phyloP scores from a whole-genome alignment of 2,888 invertebrate genomes.

The Ditula angustiorana region DNA sequence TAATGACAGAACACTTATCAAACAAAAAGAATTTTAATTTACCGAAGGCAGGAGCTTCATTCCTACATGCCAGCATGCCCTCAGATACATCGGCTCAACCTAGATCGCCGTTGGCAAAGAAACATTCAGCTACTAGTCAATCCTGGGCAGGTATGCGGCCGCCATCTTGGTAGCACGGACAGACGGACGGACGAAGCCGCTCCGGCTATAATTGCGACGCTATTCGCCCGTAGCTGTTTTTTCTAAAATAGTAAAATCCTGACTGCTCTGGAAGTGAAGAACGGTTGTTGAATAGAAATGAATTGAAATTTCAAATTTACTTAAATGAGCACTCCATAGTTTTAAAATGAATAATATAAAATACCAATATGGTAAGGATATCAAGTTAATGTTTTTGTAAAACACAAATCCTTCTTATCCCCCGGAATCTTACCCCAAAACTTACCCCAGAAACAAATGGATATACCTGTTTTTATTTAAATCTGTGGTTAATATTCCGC shows the following conservation, averaged over 20 bases:
- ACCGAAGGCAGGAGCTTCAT: conserved; percentile 68
- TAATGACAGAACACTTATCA: conserved; percentile 71
- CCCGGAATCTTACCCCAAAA: too few species aligned
- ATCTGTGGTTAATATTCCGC: too few species aligned
- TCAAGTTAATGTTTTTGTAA: too few species aligned
- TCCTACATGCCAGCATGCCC: conserved; percentile 68
- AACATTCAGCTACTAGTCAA: conserved; percentile 81
- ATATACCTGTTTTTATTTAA: too few species aligned
- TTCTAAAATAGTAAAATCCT: conserved; percentile 68
- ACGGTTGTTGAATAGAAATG: conserved; percentile 16
- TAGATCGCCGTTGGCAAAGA: conserved; percentile 77
- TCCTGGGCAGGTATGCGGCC: conserved; percentile 79
- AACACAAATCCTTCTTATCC: too few species aligned
- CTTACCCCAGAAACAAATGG: too few species aligned
- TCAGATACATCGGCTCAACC: conserved; percentile 69
- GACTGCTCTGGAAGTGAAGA: conserved; percentile 11
- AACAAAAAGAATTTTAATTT: conserved; percentile 81
- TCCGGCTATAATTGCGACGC: conserved; percentile 78
- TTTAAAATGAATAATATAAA: too few species aligned
- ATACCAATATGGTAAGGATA: too few species aligned
- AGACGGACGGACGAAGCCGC: conserved; percentile 71
- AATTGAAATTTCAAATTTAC: neutral
- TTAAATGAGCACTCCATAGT: too few species aligned
- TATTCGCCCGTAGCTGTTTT: conserved; percentile 74
- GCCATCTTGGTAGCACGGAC: conserved; percentile 72